Conservation (phyloP, 2,888 invertebrate species). For the Drosophila subquinaria region DNA sequence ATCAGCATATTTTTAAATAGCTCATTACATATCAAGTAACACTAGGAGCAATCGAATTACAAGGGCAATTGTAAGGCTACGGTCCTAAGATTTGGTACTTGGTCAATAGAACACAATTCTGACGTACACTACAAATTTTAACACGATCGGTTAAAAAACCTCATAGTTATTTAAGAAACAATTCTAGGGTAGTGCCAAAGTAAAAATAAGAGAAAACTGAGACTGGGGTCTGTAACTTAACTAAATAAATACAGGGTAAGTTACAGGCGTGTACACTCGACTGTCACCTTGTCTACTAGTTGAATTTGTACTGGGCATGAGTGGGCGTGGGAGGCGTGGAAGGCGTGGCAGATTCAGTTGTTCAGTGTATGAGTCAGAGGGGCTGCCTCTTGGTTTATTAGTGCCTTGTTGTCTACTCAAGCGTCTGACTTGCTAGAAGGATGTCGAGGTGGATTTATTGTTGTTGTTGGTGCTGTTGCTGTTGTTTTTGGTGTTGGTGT, state of each 20-base stretch:
- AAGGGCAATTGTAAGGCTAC: no score
- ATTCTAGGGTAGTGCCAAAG: no score
- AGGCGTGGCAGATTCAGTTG: slow-evolving; percentile 13
- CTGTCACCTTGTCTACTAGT: neutral
- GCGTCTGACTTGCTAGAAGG: slow-evolving; percentile 51
- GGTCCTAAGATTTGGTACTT: neutral
- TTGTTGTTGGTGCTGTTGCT: slow-evolving; percentile 18
- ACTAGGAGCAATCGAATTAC: no score
- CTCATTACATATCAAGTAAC: no score
- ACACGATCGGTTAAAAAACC: no score
- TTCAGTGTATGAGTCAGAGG: slow-evolving; percentile 32
- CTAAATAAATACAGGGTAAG: neutral
- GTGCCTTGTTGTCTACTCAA: slow-evolving; percentile 57
- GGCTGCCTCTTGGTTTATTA: slow-evolving; percentile 63
- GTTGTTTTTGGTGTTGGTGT: neutral
- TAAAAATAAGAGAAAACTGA: neutral
- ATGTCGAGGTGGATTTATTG: slow-evolving; percentile 49
- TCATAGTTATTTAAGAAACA: no score
- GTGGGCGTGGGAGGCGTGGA: neutral
- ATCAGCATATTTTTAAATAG: no score
- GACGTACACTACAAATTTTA: no score
- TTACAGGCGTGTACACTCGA: neutral
- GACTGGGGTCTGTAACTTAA: neutral
- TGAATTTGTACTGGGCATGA: slow-evolving; percentile 33
- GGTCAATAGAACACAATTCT: no score